Conservation (phyloP, 2,113 vertebrate species). For the Myanophis thanlyinensis region DNA sequence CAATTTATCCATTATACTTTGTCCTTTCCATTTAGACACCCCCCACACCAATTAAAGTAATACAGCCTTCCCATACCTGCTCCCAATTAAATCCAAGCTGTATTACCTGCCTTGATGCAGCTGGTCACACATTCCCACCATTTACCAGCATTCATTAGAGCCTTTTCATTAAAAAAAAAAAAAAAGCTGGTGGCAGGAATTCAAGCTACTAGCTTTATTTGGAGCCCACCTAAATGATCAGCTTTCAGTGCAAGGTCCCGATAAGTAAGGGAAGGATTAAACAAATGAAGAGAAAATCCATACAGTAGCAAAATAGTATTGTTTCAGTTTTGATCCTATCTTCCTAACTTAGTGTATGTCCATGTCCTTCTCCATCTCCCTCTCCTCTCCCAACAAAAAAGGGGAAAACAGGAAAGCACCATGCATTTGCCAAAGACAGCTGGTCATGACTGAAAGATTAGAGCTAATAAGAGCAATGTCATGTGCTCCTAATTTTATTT, state of each 20-base stretch:
- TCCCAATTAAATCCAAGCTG: slow-evolving; percentile 98
- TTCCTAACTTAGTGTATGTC: slow-evolving; percentile 53
- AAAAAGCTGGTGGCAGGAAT: slow-evolving; percentile 89
- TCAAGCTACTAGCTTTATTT: slow-evolving; percentile 81
- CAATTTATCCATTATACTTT: slow-evolving; percentile 99
- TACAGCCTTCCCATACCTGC: slow-evolving; percentile 99
- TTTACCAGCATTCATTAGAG: slow-evolving; percentile 91
- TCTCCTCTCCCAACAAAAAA: neutral
- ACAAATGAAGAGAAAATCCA: slow-evolving; percentile 68
- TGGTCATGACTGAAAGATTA: slow-evolving; percentile 60
- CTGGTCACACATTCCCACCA: slow-evolving; percentile 87
- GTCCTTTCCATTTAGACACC: slow-evolving; percentile 96
- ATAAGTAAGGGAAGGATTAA: slow-evolving; percentile 76
- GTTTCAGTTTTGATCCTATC: slow-evolving; percentile 65
- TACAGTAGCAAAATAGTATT: slow-evolving; percentile 76
- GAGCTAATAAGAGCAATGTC: slow-evolving; percentile 55
- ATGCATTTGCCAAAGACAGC: slow-evolving; percentile 60
- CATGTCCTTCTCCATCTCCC: neutral
- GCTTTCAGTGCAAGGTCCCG: slow-evolving; percentile 73
- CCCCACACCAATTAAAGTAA: slow-evolving; percentile 98
- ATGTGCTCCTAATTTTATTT: slow-evolving; percentile 55
- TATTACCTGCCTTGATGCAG: slow-evolving; percentile 96
- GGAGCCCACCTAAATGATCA: slow-evolving; percentile 79
- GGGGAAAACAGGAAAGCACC: slow-evolving; percentile 38
- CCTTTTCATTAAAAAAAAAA: slow-evolving; percentile 88